Evolutionary conservation across 2,797 vertebrate species (phyloP).

Genomic region (Austrolebias charrua): DNA sequence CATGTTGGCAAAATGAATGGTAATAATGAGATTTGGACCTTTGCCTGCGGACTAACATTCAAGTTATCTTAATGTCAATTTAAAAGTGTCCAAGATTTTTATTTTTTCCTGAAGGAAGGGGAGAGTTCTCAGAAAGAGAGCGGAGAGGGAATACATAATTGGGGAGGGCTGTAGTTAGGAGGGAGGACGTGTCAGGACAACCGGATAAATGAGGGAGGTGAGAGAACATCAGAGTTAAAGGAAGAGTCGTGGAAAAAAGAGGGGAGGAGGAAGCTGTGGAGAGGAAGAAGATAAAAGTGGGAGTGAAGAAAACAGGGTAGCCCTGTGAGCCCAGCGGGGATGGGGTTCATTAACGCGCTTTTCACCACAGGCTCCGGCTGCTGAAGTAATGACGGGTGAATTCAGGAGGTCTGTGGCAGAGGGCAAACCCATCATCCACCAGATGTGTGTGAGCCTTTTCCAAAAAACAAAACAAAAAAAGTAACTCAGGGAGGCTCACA

Average conservation of each 20-base stretch:
- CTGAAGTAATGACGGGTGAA: conserved; percentile 69
- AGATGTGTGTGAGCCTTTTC: conserved; percentile 40
- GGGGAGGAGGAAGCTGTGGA: background rate
- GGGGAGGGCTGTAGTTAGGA: conserved; percentile 23
- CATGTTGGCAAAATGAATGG: conserved; percentile 33
- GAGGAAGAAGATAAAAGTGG: conserved; percentile 40
- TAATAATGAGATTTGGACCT: conserved; percentile 56
- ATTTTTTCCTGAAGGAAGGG: conserved; percentile 19
- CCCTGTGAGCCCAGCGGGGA: conserved; percentile 65
- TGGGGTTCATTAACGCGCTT: conserved; percentile 69
- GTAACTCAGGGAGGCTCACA: conserved; percentile 33
- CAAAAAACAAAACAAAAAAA: too few species aligned
- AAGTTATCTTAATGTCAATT: conserved; percentile 49
- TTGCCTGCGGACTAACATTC: conserved; percentile 33
- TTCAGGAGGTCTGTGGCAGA: conserved; percentile 65
- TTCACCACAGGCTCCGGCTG: conserved; percentile 61
- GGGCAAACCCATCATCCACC: conserved; percentile 63
- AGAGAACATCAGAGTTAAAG: conserved; percentile 40
- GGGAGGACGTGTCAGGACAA: conserved; percentile 33
- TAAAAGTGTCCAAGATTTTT: conserved; percentile 34
- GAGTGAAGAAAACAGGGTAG: conserved; percentile 43
- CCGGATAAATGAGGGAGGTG: conserved; percentile 27
- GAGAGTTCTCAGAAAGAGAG: conserved; percentile 27
- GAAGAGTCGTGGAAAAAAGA: conserved; percentile 12
- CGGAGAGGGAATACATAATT: conserved; percentile 25